Percentiles rank a stretch among this genome's conserved stretches.
phyloP scores from a whole-genome alignment of 1,140 invertebrate species.

The Metopolophium dirhodum region DNA sequence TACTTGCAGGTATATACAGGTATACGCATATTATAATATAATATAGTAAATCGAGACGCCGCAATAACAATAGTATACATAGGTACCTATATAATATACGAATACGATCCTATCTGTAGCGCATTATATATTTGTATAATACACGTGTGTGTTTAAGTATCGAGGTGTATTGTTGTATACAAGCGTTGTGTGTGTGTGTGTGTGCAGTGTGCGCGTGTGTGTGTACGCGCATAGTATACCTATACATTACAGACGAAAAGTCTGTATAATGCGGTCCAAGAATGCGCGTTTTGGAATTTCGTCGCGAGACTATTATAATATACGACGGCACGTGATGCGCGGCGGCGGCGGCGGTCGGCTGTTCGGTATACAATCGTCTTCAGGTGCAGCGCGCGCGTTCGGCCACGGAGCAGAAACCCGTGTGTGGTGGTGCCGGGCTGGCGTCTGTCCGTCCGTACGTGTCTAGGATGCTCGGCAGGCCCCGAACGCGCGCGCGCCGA shows the following conservation, averaged over 20 bases:
- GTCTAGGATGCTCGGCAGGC: not conserved
- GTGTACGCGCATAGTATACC: not conserved
- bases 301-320: constrained; percentile 16
- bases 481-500: not conserved
- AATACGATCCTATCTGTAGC: not conserved
- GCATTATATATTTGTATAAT: not conserved
- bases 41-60: too few species aligned
- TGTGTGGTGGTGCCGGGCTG: not conserved
- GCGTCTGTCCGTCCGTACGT: constrained; percentile 9
- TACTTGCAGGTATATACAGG: too few species aligned
- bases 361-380: not conserved
- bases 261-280: not conserved
- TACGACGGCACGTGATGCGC: not conserved
- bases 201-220: not conserved
- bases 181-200: not conserved
- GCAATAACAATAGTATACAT: not conserved
- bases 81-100: not conserved
- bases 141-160: not conserved
- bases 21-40: too few species aligned
- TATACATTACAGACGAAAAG: not conserved
- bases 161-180: too few species aligned
- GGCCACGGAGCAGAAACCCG: constrained; percentile 5
- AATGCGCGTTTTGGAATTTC: constrained; percentile 26
- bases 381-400: not conserved
- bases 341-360: not conserved